These are phyloP conservation scores for Halesus radiatus DNA, from an alignment of 1,140 invertebrate genomes.

Conservation along the genomic window DNA sequence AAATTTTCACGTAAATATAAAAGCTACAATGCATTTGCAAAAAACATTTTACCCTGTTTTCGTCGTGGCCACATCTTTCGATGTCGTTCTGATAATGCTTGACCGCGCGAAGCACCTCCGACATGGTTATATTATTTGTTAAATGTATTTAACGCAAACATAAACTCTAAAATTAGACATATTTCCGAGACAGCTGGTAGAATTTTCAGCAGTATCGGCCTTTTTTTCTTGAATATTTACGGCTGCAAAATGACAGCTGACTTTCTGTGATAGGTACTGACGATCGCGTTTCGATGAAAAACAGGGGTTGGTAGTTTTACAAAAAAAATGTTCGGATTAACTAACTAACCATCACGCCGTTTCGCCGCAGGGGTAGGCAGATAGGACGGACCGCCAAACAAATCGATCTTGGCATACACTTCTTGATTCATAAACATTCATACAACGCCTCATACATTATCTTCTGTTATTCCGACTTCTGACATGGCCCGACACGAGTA, in stretches of 20 bases:
- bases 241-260: slow-evolving; percentile 8
- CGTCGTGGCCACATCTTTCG: slow-evolving; percentile 42
- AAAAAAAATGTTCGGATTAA: neutral
- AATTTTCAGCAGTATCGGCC: neutral
- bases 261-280: neutral
- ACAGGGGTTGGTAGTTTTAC: neutral
- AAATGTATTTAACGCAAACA: slow-evolving; percentile 33
- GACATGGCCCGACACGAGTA: too few relatives aligned
- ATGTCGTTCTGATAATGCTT: slow-evolving; percentile 54
- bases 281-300: neutral
- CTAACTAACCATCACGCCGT: too few relatives aligned
- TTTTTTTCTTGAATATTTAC: slow-evolving; percentile 16
- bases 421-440: too few relatives aligned
- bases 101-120: slow-evolving; percentile 43
- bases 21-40: slow-evolving; percentile 5
- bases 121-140: slow-evolving; percentile 42
- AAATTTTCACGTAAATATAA: slow-evolving; percentile 28
- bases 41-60: slow-evolving; percentile 44
- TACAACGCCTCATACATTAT: too few relatives aligned
- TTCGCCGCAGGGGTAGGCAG: too few relatives aligned
- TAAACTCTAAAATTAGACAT: slow-evolving; percentile 49
- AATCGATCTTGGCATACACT: too few relatives aligned
- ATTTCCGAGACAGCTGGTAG: slow-evolving; percentile 46
- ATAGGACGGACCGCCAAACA: too few relatives aligned
- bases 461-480: too few relatives aligned